A percentile compares a stretch with the other conserved stretches of the same genome.
These are phyloP conservation scores for Cantharis rustica DNA, from an alignment of 2,888 invertebrate species.

Conservation along the genomic window DNA sequence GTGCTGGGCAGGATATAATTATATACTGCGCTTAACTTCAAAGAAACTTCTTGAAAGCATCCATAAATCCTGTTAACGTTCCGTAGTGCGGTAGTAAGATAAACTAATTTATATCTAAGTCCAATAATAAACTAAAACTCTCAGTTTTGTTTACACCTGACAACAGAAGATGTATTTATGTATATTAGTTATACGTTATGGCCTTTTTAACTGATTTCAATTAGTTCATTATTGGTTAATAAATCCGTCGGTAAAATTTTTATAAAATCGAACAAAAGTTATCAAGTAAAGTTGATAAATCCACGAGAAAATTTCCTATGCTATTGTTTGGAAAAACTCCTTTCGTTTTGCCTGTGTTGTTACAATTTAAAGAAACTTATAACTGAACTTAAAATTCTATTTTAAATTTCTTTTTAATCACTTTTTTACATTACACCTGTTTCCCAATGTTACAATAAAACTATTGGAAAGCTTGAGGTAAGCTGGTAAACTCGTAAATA, in stretches of 20 bases:
- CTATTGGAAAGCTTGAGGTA: background rate
- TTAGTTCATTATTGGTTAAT: background rate
- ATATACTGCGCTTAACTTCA: conserved; percentile 43
- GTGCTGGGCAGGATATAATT: conserved; percentile 45
- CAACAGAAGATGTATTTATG: background rate
- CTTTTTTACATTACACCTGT: background rate
- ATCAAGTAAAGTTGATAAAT: background rate
- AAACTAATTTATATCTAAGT: conserved; percentile 33
- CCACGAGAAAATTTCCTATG: no score
- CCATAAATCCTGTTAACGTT: conserved; percentile 36
- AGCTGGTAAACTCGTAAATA: background rate
- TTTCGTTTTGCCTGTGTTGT: background rate
- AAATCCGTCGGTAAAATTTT: background rate
- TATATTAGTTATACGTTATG: background rate
- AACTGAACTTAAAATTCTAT: background rate
- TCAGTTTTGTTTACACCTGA: background rate
- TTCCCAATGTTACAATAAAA: background rate
- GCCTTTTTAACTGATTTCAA: background rate
- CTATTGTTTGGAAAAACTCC: background rate
- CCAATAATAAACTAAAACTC: conserved; percentile 8
- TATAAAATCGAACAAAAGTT: background rate
- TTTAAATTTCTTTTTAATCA: background rate
- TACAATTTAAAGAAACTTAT: no score
- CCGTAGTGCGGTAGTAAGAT: conserved; percentile 28
- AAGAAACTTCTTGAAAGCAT: conserved; percentile 33